These are phyloP conservation scores for Eleutherodactylus coqui DNA, from an alignment of 2,797 vertebrate genomes.

Conservation along the genomic window DNA sequence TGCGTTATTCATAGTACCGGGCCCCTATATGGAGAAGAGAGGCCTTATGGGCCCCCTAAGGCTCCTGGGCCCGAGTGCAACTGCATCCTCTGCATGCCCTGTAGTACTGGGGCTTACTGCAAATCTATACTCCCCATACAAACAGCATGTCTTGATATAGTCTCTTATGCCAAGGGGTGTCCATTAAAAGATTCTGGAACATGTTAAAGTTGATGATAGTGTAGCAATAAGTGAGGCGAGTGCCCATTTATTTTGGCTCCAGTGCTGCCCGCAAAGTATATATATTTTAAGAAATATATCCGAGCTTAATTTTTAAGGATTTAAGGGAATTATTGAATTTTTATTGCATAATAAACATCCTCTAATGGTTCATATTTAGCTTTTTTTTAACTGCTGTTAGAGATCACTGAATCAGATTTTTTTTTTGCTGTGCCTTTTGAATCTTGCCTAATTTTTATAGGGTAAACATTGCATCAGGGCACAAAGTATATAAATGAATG, in stretches of 20 bases:
- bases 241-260: not conserved
- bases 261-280: not conserved
- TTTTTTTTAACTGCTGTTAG: not conserved
- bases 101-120: too few species aligned
- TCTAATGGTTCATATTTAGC: not conserved
- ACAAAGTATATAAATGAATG: not conserved
- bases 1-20: too few species aligned
- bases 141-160: not conserved
- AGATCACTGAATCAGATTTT: not conserved
- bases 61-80: too few species aligned
- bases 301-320: not conserved
- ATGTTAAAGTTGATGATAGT: not conserved
- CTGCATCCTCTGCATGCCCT: too few species aligned
- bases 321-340: not conserved
- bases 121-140: too few species aligned
- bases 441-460: not conserved
- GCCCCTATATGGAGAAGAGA: too few species aligned
- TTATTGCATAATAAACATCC: not conserved
- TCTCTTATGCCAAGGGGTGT: not conserved
- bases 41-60: too few species aligned
- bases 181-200: not conserved
- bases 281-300: not conserved
- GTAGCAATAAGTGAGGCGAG: not conserved
- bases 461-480: not conserved
- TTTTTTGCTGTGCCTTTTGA: not conserved